phyloP scores from a whole-genome alignment of 2,797 vertebrate genomes.

The Limosa lapponica region DNA sequence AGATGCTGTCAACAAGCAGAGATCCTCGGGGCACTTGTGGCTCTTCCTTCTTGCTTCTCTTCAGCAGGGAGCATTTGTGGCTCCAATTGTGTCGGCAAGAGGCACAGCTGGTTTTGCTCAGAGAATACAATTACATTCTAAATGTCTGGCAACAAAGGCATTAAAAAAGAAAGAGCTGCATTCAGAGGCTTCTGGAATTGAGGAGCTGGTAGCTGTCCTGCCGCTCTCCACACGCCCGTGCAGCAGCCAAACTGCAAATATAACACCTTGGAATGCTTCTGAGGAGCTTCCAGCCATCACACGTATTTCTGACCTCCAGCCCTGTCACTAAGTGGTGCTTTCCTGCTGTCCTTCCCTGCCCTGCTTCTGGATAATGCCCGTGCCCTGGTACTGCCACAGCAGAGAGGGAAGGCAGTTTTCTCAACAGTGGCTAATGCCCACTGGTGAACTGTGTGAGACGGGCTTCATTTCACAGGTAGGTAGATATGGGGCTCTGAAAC shows the following conservation, averaged over 20 bases:
- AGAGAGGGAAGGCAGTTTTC: not conserved
- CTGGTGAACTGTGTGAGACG: not conserved
- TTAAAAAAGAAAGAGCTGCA: not conserved
- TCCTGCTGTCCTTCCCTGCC: not conserved
- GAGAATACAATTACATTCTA: slow-evolving; percentile 11
- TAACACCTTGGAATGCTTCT: not conserved
- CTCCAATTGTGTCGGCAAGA: not conserved
- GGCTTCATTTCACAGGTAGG: too few relatives aligned
- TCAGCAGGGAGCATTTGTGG: slow-evolving; percentile 26
- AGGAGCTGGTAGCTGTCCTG: not conserved
- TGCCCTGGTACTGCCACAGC: not conserved
- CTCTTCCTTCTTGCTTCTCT: slow-evolving; percentile 26
- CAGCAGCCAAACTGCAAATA: not conserved
- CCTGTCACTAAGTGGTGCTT: not conserved
- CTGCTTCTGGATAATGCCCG: accelerated
- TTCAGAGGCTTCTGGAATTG: not conserved
- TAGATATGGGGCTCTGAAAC: not conserved
- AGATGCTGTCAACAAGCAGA: slow-evolving; percentile 38
- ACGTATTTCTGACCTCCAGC: not conserved
- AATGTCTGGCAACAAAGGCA: slow-evolving; percentile 5
- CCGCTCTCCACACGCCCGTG: not conserved
- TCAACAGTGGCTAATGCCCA: not conserved
- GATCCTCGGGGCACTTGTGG: slow-evolving; percentile 35
- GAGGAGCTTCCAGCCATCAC: not conserved
- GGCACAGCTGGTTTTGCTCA: slow-evolving; percentile 40